phyloP scores from a whole-genome alignment of 2,113 vertebrate species.

The Oncorhynchus keta region DNA sequence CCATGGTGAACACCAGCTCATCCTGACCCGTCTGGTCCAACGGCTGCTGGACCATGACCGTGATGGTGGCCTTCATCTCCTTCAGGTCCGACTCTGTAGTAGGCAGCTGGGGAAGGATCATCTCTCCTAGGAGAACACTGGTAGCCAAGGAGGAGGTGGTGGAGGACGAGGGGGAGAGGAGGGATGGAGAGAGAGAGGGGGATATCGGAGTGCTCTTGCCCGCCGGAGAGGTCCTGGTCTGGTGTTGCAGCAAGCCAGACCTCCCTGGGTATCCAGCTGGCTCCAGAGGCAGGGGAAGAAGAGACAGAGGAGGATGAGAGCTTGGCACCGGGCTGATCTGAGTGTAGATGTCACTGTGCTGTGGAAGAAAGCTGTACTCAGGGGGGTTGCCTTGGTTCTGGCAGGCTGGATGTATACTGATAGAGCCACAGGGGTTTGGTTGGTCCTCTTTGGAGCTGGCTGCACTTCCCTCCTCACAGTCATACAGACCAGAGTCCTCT shows the following conservation, averaged over 20 bases:
- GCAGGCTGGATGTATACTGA: conserved; percentile 58
- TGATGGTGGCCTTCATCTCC: conserved; percentile 87
- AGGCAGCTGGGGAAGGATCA: conserved; percentile 34
- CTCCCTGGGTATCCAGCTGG: conserved; percentile 53
- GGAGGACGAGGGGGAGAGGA: not conserved
- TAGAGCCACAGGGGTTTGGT: conserved; percentile 79
- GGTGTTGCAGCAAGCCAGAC: conserved; percentile 35
- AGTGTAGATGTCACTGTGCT: conserved; percentile 76
- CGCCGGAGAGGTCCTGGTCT: conserved; percentile 84
- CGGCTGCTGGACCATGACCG: conserved; percentile 92
- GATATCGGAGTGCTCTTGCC: conserved; percentile 86
- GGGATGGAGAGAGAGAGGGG: no score
- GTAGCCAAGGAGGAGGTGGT: conserved; percentile 63
- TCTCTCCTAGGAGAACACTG: conserved; percentile 51
- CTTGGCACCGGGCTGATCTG: conserved; percentile 66
- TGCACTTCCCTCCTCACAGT: conserved; percentile 84
- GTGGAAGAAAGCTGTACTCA: conserved; percentile 77
- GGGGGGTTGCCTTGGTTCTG: conserved; percentile 35
- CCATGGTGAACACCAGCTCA: conserved; percentile 93
- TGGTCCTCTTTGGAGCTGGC: conserved; percentile 83
- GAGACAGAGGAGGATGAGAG: conserved; percentile 37
- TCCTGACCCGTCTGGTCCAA: conserved; percentile 92
- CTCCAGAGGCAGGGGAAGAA: conserved; percentile 47
- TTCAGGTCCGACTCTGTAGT: conserved; percentile 67
- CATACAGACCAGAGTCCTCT: conserved; percentile 82